Conservation (phyloP, 2,797 vertebrate genomes). For the Setipinna tenuifilis region DNA sequence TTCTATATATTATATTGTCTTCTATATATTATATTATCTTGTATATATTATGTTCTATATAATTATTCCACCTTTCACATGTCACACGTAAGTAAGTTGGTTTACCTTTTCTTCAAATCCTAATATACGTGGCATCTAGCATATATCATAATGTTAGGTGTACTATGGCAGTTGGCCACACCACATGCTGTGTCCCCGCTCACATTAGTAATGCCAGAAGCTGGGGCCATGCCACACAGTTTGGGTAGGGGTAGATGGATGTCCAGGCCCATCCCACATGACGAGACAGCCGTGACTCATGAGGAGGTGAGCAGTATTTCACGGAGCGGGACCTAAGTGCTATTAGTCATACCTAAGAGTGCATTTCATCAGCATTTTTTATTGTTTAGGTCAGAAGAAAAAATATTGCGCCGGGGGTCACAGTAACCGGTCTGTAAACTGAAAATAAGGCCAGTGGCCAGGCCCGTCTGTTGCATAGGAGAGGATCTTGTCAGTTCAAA, state of each 20-base stretch:
- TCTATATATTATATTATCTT: too few relatives aligned
- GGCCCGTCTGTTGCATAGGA: too few relatives aligned
- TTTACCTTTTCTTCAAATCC: neutral
- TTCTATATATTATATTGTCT: too few relatives aligned
- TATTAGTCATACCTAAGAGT: neutral
- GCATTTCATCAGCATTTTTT: neutral
- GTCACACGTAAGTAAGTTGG: neutral
- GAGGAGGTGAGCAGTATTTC: too few relatives aligned
- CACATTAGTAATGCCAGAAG: neutral
- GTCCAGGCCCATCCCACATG: neutral
- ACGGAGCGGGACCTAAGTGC: neutral
- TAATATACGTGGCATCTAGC: neutral
- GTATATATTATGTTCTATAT: neutral
- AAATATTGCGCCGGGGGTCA: neutral
- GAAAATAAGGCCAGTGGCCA: neutral
- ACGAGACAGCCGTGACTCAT: too few relatives aligned
- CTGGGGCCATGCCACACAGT: neutral
- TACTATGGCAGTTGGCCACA: neutral
- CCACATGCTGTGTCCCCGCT: neutral
- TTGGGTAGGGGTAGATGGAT: neutral
- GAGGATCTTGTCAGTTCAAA: too few relatives aligned
- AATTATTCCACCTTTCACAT: neutral
- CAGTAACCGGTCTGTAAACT: neutral
- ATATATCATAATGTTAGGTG: neutral
- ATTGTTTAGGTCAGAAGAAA: neutral